These are phyloP conservation scores for Oscheius sp. DNA, from an alignment of 2,888 invertebrate species.

Conservation along the genomic window DNA sequence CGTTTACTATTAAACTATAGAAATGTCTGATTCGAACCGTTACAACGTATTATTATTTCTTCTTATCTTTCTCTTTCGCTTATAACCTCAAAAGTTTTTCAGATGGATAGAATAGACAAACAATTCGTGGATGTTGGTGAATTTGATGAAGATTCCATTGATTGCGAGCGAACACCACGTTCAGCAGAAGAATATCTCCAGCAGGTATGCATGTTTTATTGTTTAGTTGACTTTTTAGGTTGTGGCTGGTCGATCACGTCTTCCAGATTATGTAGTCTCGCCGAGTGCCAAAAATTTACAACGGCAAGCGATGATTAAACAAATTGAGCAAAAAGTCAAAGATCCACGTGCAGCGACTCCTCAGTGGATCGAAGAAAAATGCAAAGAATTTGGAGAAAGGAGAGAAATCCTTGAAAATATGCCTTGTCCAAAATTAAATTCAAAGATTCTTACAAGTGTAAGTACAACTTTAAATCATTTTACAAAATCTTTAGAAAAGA, in stretches of 20 bases:
- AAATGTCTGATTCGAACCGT: no score
- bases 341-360: constrained; percentile 23
- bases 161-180: constrained; percentile 27
- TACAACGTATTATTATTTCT: no score
- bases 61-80: no score
- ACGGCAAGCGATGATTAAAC: background rate
- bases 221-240: background rate
- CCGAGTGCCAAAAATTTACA: background rate
- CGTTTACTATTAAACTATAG: background rate
- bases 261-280: background rate
- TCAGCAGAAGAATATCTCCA: constrained; percentile 36
- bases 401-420: background rate
- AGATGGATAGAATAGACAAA: background rate
- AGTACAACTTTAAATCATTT: background rate
- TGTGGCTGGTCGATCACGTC: background rate
- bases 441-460: background rate
- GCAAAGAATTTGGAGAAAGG: constrained; percentile 36
- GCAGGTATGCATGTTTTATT: constrained; percentile 19
- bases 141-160: constrained; percentile 25
- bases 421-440: background rate
- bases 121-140: constrained; percentile 28
- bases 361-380: constrained; percentile 39
- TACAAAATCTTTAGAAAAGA: constrained; percentile 31
- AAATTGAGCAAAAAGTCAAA: constrained; percentile 11
- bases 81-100: no score